Evolutionary conservation across 2,797 vertebrate genomes (phyloP), one percentile per base, ranked within the genome.

Genomic region (Fistularia commersonii): DNA sequence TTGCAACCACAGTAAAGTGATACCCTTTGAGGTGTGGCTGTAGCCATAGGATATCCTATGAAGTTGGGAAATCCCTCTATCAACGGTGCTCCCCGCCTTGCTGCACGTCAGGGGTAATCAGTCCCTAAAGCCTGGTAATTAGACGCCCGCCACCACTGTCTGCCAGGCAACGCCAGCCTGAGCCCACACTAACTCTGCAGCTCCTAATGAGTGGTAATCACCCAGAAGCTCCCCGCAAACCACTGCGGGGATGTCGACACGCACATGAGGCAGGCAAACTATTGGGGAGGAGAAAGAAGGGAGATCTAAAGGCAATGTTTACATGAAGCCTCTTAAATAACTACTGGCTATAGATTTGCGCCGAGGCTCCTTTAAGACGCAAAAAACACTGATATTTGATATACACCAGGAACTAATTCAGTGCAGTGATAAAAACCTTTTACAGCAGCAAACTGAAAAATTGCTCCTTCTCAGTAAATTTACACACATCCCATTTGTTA

Each of bases 51-150:
- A 88, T 88, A 88, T 88, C 87, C 87, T 88, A 83, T 85, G 83
- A 79, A 86, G 86, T 88, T 79, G 84, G 88, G 85, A 89, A 88
- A 87, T 84, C 85, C 85, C 85, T 85, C 82, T 79, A 82, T 86
- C 77, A 70, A 61, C 33, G 68, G 68, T 9, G 58, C 74, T 82
- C 81, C 78, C 81, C 75, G 31, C 86, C 83, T 85, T 82, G 74
- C 75, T 74, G 70, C 69, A 78, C 72, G 82, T 86, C 85, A 83
- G 70, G 69, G 50, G 77, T 84, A 88, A 89, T 90, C 83, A 85
- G 69, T 68, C 77, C 72, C 81, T 86, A 81, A 80, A 81, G 79
- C 78, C 72, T 52, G 47, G 79, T 88, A 87, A 87, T 84, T 82
- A 86, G 82, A 83, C 54, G 76, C 80, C 72, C 66, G 75, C 76